Conservation (phyloP, 2,888 invertebrate species). For the Malthinus flaveolus region DNA sequence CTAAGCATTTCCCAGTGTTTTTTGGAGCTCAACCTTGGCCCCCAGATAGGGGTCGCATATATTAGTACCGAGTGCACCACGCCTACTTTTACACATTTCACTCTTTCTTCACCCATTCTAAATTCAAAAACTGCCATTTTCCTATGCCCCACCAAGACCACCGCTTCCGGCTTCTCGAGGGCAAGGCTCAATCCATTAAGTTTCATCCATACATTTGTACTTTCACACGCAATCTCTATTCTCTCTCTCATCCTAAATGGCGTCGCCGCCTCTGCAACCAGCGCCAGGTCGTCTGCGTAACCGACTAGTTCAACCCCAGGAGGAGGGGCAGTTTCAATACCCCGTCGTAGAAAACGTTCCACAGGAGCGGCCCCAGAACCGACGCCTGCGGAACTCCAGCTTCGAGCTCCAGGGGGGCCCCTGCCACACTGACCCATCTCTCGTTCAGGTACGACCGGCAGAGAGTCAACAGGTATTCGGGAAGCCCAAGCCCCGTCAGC, state of each 20-base stretch:
- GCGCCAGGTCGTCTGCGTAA: slow-evolving; percentile 8
- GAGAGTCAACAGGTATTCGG: too few relatives aligned
- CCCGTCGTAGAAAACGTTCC: slow-evolving; percentile 11
- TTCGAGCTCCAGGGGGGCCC: too few relatives aligned
- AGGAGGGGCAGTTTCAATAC: background rate
- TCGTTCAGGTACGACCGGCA: too few relatives aligned
- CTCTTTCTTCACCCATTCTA: background rate
- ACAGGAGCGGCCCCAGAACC: slow-evolving; percentile 9
- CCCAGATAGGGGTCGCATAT: too few relatives aligned
- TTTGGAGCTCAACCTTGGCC: too few relatives aligned
- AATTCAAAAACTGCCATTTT: too few relatives aligned
- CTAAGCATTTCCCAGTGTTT: too few relatives aligned
- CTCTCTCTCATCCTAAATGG: background rate
- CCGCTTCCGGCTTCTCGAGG: background rate
- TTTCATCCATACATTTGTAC: background rate
- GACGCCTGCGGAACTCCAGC: slow-evolving; percentile 12
- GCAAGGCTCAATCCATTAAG: background rate
- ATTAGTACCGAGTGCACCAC: background rate
- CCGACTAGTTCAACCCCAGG: background rate
- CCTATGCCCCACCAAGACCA: background rate
- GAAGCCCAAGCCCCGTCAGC: background rate
- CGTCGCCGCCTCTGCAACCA: background rate
- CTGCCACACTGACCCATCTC: too few relatives aligned
- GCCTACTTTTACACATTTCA: background rate
- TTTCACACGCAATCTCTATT: background rate